These are phyloP conservation scores for Anneissia japonica DNA, from an alignment of 35 echinoderm and acorn worm genomes.

Conservation along the genomic window DNA sequence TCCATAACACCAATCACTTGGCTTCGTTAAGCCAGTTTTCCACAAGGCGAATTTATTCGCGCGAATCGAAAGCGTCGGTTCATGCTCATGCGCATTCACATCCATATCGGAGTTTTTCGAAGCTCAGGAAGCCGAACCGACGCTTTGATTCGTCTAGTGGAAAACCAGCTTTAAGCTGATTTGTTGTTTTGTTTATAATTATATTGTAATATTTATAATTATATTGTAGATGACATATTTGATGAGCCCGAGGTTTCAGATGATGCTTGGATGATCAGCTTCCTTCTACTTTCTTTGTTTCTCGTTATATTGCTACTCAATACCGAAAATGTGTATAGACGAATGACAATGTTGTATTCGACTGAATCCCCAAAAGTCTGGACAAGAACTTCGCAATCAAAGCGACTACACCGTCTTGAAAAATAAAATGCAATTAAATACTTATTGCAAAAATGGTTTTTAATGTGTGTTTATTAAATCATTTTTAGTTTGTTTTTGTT, in stretches of 20 bases:
- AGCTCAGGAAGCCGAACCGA: background rate
- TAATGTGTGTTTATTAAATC: too few species aligned
- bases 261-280: background rate
- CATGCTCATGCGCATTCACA: too few species aligned
- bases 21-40: too few species aligned
- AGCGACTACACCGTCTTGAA: background rate
- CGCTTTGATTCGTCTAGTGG: background rate
- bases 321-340: background rate
- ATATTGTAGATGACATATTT: background rate
- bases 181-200: background rate
- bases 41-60: too few species aligned
- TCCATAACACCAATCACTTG: too few species aligned
- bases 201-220: background rate
- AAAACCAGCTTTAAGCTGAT: background rate
- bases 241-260: background rate
- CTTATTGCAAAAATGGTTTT: too few species aligned
- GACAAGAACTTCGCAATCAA: background rate
- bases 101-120: too few species aligned
- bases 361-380: background rate
- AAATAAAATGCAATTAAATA: too few species aligned
- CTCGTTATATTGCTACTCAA: background rate
- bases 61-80: too few species aligned
- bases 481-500: too few species aligned
- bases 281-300: background rate
- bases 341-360: background rate